Percentiles rank a stretch among this genome's conserved stretches.
Evolutionary conservation across 2,797 vertebrate genomes (phyloP).

Genomic region (Ctenochaetus hawaiiensis): DNA sequence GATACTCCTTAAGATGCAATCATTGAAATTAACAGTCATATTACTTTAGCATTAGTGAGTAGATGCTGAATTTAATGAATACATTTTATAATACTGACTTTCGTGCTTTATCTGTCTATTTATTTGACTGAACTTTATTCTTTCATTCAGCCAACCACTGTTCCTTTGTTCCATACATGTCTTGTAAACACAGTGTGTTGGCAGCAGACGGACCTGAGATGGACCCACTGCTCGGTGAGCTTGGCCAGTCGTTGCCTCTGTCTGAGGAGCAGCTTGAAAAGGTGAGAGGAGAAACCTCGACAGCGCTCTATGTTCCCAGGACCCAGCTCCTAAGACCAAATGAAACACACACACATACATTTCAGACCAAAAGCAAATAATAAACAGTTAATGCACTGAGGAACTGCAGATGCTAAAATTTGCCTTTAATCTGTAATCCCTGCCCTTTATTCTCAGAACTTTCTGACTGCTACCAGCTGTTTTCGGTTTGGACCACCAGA

Average conservation of each 20-base stretch:
- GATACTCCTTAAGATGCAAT: no score
- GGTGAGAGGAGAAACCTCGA: slow-evolving; percentile 93
- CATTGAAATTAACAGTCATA: no score
- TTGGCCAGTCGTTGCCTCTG: slow-evolving; percentile 89
- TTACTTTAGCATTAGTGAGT: no score
- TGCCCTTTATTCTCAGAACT: background rate
- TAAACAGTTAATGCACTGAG: background rate
- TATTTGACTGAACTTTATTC: background rate
- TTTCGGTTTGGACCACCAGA: background rate
- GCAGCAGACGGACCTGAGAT: slow-evolving; percentile 86
- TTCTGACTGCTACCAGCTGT: background rate
- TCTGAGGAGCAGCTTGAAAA: slow-evolving; percentile 90
- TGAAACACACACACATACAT: slow-evolving; percentile 2
- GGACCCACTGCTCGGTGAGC: slow-evolving; percentile 91
- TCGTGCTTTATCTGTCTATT: no score
- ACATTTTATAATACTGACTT: no score
- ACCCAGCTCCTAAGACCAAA: slow-evolving; percentile 88
- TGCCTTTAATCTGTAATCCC: background rate
- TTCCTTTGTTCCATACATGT: background rate
- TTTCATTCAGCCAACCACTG: background rate
- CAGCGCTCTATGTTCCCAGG: slow-evolving; percentile 91
- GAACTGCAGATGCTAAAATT: background rate
- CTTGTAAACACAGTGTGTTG: no score
- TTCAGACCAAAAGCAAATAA: background rate
- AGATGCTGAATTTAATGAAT: no score